Base-by-base conservation (phyloP, 1,140 invertebrate genomes). In the Diprion similis region DNA sequence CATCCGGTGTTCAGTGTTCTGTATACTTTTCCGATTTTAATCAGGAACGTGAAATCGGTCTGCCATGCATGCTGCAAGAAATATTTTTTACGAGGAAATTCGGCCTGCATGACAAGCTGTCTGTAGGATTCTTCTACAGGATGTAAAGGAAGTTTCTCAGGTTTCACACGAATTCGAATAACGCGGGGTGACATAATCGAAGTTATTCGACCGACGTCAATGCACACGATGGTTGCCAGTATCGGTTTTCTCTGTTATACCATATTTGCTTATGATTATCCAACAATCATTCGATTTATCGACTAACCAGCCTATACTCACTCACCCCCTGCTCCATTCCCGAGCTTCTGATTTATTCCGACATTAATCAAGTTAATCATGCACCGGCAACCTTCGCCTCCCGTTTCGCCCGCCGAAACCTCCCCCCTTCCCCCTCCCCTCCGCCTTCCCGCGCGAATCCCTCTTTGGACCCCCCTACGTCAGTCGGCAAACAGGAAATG, bases 281-380 rank as follows among this genome's bases (percentile, higher is more conserved):
- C 82, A 78, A 82, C 84, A 86, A 86, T 87, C 87, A 87, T 85
- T 82, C 83, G 83, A 86, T 86, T 85, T 85, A 86, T 87, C 84
- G 84, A 85, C 80, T 59, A 17, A 6, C 11, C 51, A 8, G 51
- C 11, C 51, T 59, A 15, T 83, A 79, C n/a, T n/a, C 6, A 37
- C 24, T 37, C 24, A 37, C 24, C 24, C 24, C 24, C 24, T 37
- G 24, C 24, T 3, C 81, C 81, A 81, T 82, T 83, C 78, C 82
- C 81, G 80, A 82, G 78, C 78, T 71, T 80, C 83, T 88, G 86
- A 87, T 88, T 88, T 88, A 87, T 87, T 87, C 85, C 84, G 82
- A 82, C 85, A 87, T 87, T 88, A 87, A 88, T 87, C 86, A 87
- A 82, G 81, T 86, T 87, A 87, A 88, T 88, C 85, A 87, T 87